Conservation (phyloP, 2,113 vertebrate genomes). For the Pyxicephalus adspersus region DNA sequence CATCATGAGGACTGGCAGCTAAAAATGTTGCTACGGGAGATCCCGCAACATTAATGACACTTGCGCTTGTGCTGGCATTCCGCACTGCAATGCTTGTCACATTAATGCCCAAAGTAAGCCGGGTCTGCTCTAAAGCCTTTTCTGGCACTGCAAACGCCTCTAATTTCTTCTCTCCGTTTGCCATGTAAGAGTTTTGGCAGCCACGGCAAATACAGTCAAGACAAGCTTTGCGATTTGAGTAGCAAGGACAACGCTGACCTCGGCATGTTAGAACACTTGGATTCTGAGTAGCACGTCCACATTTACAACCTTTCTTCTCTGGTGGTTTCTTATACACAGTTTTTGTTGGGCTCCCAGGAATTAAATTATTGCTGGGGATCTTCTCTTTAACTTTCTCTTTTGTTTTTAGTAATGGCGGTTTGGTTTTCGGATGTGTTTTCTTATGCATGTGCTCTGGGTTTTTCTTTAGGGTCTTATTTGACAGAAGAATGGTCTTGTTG, state of each 20-base stretch:
- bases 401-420: constrained; percentile 86
- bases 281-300: constrained; percentile 97
- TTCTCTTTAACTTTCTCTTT: constrained; percentile 91
- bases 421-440: constrained; percentile 90
- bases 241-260: constrained; percentile 96
- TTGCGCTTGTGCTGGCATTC: constrained; percentile 85
- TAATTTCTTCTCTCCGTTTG: constrained; percentile 97
- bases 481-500: constrained; percentile 83
- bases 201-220: constrained; percentile 98
- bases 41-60: constrained; percentile 88
- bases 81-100: constrained; percentile 96
- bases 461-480: constrained; percentile 89
- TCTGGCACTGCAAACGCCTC: constrained; percentile 98
- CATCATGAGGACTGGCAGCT: constrained; percentile 88
- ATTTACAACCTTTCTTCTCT: constrained; percentile 98
- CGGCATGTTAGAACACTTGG: constrained; percentile 98
- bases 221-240: constrained; percentile 97
- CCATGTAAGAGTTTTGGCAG: constrained; percentile 99
- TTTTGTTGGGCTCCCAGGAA: constrained; percentile 86
- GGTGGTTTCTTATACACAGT: constrained; percentile 94
- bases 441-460: constrained; percentile 86
- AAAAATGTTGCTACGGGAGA: constrained; percentile 92
- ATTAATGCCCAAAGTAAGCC: constrained; percentile 97
- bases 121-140: constrained; percentile 97
- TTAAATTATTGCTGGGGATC: constrained; percentile 82